Evolutionary conservation across 2,888 invertebrate genomes (phyloP).

Genomic region (Eristalis arbustorum): DNA sequence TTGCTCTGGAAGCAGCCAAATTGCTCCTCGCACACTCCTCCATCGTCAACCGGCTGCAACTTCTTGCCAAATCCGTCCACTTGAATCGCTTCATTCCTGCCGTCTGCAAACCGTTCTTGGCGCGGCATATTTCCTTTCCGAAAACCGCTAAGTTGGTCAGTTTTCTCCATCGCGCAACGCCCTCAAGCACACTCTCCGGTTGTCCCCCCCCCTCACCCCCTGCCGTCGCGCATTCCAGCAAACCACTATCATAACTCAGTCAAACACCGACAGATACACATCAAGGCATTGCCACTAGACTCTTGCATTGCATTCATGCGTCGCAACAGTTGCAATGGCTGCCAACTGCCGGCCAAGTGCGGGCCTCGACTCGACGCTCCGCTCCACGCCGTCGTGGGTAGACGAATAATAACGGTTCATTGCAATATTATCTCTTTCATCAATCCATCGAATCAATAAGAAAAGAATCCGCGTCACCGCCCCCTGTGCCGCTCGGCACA

Average conservation of each 20-base stretch:
- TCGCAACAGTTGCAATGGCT: constrained; percentile 38
- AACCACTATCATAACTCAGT: neutral
- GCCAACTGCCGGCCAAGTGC: neutral
- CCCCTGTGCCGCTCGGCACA: neutral
- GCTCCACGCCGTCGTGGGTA: constrained; percentile 44
- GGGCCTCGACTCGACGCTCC: neutral
- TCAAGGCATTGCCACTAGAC: constrained; percentile 1
- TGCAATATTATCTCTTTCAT: constrained; percentile 22
- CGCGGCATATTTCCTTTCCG: neutral
- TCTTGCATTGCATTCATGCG: constrained; percentile 42
- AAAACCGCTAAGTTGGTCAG: neutral
- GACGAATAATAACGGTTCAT: constrained; percentile 52
- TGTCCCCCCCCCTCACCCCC: neutral
- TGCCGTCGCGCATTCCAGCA: neutral
- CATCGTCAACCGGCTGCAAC: neutral
- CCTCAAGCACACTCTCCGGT: neutral
- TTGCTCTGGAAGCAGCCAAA: too few relatives aligned
- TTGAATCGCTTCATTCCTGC: too few relatives aligned
- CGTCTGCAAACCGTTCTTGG: neutral
- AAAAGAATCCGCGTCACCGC: neutral
- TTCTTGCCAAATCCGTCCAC: too few relatives aligned
- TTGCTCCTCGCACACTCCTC: too few relatives aligned
- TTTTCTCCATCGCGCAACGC: neutral
- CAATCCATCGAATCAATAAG: constrained; percentile 26
- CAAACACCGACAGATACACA: constrained; percentile 5